Conservation (phyloP, 2,113 vertebrate species). For the Tychaedon coryphoeus region DNA sequence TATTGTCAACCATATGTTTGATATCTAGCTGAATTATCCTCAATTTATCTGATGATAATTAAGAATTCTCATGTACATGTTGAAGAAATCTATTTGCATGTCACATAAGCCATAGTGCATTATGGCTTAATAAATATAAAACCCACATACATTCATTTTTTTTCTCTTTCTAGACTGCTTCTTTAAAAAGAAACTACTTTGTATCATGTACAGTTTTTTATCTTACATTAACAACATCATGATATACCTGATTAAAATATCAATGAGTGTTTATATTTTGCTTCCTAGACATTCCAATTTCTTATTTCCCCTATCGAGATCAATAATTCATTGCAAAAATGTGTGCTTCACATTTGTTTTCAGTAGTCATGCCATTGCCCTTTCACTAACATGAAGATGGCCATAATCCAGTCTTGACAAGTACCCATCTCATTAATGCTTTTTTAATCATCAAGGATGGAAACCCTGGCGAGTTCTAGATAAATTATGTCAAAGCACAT, state of each 20-base stretch:
- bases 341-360: not conserved
- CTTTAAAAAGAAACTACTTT: not conserved
- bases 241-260: not conserved
- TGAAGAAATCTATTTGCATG: not conserved
- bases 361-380: conserved; percentile 24
- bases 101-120: not conserved
- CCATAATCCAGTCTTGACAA: conserved; percentile 66
- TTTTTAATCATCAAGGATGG: conserved; percentile 71
- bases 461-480: conserved; percentile 60
- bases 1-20: not conserved
- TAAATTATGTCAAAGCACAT: conserved; percentile 64
- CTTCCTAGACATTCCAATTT: not conserved
- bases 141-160: not conserved
- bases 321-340: conserved; percentile 50
- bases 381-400: conserved; percentile 18
- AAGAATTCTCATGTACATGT: not conserved
- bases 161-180: not conserved
- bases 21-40: not conserved
- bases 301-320: not conserved
- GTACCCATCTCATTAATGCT: conserved; percentile 66
- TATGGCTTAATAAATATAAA: not conserved
- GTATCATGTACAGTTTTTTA: not conserved
- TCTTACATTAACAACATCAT: not conserved
- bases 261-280: not conserved
- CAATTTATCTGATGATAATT: not conserved